These are phyloP conservation scores for Oreohelix idahoensis DNA, from an alignment of 1,140 invertebrate genomes.

Conservation along the genomic window DNA sequence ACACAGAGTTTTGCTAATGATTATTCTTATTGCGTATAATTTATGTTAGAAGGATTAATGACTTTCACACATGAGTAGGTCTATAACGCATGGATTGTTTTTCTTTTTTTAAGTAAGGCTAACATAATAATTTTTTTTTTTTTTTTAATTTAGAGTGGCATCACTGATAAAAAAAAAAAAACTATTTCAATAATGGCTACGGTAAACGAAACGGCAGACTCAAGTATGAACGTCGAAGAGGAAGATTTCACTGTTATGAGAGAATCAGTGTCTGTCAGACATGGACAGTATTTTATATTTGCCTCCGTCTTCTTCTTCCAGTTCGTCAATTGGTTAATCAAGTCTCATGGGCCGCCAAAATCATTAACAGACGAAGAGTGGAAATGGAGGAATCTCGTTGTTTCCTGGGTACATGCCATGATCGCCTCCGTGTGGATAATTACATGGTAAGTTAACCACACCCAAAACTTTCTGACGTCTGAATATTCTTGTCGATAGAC, in stretches of 20 bases:
- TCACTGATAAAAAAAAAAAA: no score
- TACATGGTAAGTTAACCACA: slow-evolving; percentile 51
- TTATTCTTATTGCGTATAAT: no score
- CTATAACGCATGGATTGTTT: no score
- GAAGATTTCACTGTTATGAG: not conserved
- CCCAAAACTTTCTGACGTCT: no score
- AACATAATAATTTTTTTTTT: no score
- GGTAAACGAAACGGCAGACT: not conserved
- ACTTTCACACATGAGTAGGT: no score
- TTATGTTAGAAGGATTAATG: no score
- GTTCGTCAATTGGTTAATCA: slow-evolving; percentile 49
- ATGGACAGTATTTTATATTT: slow-evolving; percentile 21
- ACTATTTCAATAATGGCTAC: not conserved
- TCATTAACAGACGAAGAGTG: slow-evolving; percentile 50
- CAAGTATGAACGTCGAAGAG: slow-evolving; percentile 2
- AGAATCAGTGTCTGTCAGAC: slow-evolving; percentile 6
- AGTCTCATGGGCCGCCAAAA: slow-evolving; percentile 47
- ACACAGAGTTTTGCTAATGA: no score
- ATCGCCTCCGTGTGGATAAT: slow-evolving; percentile 59
- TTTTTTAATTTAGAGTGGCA: no score
- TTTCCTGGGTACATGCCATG: slow-evolving; percentile 65
- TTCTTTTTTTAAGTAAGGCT: no score
- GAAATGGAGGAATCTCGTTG: slow-evolving; percentile 64
- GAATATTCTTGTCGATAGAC: no score
- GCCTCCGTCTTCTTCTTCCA: slow-evolving; percentile 46